Evolutionary conservation across 1,140 invertebrate species (phyloP).

Genomic region (Phymastichus coffea): DNA sequence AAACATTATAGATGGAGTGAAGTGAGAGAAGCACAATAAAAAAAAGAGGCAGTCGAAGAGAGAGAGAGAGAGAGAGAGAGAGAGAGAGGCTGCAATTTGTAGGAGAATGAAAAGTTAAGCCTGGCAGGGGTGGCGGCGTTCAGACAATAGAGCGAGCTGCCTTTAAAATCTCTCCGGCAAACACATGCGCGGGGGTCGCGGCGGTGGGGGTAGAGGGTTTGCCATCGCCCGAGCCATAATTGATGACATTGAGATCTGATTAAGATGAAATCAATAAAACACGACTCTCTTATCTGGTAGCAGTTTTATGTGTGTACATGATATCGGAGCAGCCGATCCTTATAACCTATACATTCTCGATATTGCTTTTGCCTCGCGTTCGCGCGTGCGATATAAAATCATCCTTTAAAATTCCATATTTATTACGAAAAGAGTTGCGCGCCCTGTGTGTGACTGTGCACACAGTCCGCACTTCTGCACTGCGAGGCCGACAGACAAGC

Average conservation of each 20-base stretch:
- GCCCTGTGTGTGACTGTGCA: not conserved
- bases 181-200: no score
- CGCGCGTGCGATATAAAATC: no score
- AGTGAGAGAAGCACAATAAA: slow-evolving; percentile 10
- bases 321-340: no score
- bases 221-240: no score
- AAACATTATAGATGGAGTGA: no score
- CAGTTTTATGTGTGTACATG: no score
- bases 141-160: slow-evolving; percentile 48
- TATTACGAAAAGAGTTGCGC: slow-evolving; percentile 18
- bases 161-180: slow-evolving; percentile 54
- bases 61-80: slow-evolving; percentile 30
- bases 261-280: slow-evolving; percentile 56
- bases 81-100: slow-evolving; percentile 52
- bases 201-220: no score
- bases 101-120: slow-evolving; percentile 56
- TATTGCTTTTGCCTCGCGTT: no score
- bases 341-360: no score
- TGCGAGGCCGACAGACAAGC: no score
- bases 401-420: slow-evolving; percentile 26
- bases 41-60: not conserved
- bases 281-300: slow-evolving; percentile 10
- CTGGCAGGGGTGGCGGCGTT: slow-evolving; percentile 43
- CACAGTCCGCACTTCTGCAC: no score
- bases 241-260: slow-evolving; percentile 57